These are phyloP conservation scores for Mellivora capensis DNA, from an alignment of 2,113 vertebrate genomes.

Conservation along the genomic window DNA sequence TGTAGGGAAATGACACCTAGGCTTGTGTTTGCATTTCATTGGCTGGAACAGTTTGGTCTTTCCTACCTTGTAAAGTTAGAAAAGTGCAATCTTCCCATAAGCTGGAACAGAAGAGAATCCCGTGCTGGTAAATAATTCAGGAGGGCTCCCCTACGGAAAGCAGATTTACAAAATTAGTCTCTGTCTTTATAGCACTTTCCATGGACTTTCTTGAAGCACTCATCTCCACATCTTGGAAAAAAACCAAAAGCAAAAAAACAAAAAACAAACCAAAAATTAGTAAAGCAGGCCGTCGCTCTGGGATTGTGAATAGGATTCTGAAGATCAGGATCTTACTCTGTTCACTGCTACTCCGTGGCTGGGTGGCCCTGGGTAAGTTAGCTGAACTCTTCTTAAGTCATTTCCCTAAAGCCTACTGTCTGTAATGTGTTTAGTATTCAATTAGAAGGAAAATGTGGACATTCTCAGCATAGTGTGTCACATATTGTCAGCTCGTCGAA, in stretches of 20 bases:
- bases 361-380: not conserved
- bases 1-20: too few relatives aligned
- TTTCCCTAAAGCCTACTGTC: not conserved
- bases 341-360: not conserved
- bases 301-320: too few relatives aligned
- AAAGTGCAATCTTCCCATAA: not conserved
- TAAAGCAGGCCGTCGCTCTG: too few relatives aligned
- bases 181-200: not conserved
- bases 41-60: not conserved
- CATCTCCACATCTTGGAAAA: too few relatives aligned
- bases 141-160: not conserved
- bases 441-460: not conserved
- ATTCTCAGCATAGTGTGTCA: not conserved
- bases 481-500: not conserved
- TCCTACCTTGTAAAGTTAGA: not conserved
- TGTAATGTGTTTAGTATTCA: too few relatives aligned
- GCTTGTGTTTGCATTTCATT: not conserved
- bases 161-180: not conserved
- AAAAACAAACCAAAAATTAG: not conserved
- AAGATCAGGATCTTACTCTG: not conserved
- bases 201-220: not conserved
- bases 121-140: rapidly evolving
- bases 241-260: not conserved
- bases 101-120: not conserved
- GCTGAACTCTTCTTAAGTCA: not conserved